Conservation (phyloP, 2,888 invertebrate species). For the Sesia apiformis region DNA sequence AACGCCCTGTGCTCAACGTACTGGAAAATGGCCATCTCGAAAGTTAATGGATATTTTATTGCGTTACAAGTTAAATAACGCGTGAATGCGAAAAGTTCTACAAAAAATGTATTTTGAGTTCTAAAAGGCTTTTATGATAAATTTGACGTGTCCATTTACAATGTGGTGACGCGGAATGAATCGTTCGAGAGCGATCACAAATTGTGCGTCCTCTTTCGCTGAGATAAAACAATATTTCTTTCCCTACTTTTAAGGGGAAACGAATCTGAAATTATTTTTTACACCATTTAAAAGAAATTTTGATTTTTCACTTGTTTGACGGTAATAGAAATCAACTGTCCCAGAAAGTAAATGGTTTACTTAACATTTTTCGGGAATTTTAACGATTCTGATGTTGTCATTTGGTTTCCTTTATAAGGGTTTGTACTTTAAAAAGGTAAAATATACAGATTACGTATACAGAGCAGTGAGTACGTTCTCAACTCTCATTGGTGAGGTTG, state of each 20-base stretch:
- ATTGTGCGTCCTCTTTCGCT: slow-evolving; percentile 15
- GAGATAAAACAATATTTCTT: slow-evolving; percentile 11
- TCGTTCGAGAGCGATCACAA: slow-evolving; percentile 15
- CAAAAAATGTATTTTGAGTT: slow-evolving; percentile 30
- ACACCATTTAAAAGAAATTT: not conserved
- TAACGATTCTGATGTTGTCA: too few species aligned
- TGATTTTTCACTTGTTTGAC: too few species aligned
- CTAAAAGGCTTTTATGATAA: slow-evolving; percentile 17
- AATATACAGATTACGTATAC: too few species aligned
- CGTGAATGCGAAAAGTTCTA: slow-evolving; percentile 51
- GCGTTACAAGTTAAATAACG: slow-evolving; percentile 65
- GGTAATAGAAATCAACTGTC: too few species aligned
- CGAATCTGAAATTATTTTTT: not conserved
- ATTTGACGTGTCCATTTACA: slow-evolving; percentile 17
- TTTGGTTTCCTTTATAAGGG: too few species aligned
- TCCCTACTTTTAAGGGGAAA: not conserved
- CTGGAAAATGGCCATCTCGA: slow-evolving; percentile 64
- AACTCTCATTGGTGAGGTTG: too few species aligned
- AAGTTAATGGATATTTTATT: slow-evolving; percentile 71
- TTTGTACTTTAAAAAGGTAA: too few species aligned
- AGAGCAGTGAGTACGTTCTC: too few species aligned
- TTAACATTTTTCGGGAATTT: too few species aligned
- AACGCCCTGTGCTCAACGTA: slow-evolving; percentile 44
- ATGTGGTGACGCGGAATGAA: slow-evolving; percentile 15
- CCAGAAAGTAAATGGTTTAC: too few species aligned